A percentile compares a stretch with the other conserved stretches of the same genome.
These are phyloP conservation scores for Schrankia costaestrigalis DNA, from an alignment of 2,888 invertebrate species.

Conservation along the genomic window DNA sequence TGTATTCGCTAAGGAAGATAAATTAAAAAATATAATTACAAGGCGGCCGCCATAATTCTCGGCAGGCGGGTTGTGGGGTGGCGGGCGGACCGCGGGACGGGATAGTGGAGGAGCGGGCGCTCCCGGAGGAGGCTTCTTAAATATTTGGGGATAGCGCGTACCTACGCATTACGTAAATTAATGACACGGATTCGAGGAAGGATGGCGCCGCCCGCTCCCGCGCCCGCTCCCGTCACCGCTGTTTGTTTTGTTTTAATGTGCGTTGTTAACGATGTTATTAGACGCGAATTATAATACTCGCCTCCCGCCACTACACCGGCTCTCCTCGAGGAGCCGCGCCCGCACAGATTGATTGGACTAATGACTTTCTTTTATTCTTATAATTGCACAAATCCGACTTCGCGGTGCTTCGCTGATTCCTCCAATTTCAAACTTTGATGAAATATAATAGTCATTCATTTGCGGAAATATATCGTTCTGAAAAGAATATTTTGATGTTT, in stretches of 20 bases:
- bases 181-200: conserved; percentile 82
- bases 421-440: conserved; percentile 48
- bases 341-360: conserved; percentile 67
- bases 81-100: conserved; percentile 48
- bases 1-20: conserved; percentile 85
- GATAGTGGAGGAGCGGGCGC: conserved; percentile 77
- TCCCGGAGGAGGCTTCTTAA: conserved; percentile 81
- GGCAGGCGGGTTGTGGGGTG: conserved; percentile 67
- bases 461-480: conserved; percentile 41
- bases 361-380: conserved; percentile 71
- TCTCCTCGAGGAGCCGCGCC: conserved; percentile 33
- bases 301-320: conserved; percentile 40
- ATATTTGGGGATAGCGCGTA: conserved; percentile 82
- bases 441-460: conserved; percentile 58
- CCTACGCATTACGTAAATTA: conserved; percentile 82
- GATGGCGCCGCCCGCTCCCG: conserved; percentile 72
- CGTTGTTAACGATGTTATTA: conserved; percentile 80
- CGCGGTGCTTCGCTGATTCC: conserved; percentile 49
- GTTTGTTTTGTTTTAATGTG: conserved; percentile 80
- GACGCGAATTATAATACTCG: conserved; percentile 69
- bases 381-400: conserved; percentile 71
- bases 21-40: conserved; percentile 87
- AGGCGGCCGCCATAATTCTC: conserved; percentile 83
- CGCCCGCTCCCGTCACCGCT: conserved; percentile 46
- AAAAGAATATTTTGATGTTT: conserved; percentile 29